Percentiles rank a stretch among this genome's conserved stretches.
Conservation (phyloP, 2,888 invertebrate genomes). For the Meiosimyza platycephala region DNA sequence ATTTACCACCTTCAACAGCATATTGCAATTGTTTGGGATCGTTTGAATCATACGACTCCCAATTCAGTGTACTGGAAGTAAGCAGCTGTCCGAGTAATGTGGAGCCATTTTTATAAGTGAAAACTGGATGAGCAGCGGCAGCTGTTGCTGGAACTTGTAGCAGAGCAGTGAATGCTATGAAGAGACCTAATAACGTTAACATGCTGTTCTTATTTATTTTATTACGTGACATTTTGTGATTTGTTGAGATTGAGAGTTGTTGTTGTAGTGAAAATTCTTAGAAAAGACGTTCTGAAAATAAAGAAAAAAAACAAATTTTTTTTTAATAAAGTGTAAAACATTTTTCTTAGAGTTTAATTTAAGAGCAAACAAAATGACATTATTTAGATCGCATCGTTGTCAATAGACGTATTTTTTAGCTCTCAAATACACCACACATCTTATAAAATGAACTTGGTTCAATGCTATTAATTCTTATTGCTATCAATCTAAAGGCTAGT, state of each 20-base stretch:
- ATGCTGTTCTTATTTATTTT: background rate
- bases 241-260: background rate
- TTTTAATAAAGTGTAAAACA: background rate
- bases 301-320: background rate
- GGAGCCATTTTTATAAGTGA: constrained; percentile 61
- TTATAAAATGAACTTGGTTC: background rate
- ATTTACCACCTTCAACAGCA: constrained; percentile 76
- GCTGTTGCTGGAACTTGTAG: constrained; percentile 43
- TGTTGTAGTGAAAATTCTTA: background rate
- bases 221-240: constrained; percentile 3
- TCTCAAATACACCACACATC: background rate
- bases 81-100: constrained; percentile 73
- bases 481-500: too few species aligned
- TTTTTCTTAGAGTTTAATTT: background rate
- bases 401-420: background rate
- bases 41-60: constrained; percentile 72
- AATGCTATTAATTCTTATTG: too few species aligned
- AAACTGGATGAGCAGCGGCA: constrained; percentile 58
- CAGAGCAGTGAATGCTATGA: constrained; percentile 32
- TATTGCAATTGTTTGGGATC: constrained; percentile 70
- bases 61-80: constrained; percentile 83
- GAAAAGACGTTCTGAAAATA: constrained; percentile 2
- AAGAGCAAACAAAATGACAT: background rate
- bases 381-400: background rate
- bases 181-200: too few species aligned